Conservation (phyloP, 2,888 invertebrate genomes). For the Parnassius orleans region DNA sequence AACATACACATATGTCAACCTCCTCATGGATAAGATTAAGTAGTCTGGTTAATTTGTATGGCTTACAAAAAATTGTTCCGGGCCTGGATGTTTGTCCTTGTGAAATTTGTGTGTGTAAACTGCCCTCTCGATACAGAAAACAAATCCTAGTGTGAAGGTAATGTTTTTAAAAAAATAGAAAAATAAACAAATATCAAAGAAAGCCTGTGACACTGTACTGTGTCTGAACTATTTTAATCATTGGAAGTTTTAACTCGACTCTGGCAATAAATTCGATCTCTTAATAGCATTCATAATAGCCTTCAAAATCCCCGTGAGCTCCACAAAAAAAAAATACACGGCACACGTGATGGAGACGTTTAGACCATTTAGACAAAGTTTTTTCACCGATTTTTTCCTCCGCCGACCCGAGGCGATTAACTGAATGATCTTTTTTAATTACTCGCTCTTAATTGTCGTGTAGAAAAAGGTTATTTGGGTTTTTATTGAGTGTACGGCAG, state of each 20-base stretch:
- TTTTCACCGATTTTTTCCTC: constrained; percentile 49
- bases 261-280: constrained; percentile 5
- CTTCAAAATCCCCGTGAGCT: constrained; percentile 34
- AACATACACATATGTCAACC: too few species aligned
- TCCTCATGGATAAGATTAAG: too few species aligned
- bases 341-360: constrained; percentile 44
- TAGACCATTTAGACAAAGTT: constrained; percentile 37
- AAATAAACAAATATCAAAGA: too few species aligned
- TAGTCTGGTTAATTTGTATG: too few species aligned
- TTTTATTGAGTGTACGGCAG: constrained; percentile 11
- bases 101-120: too few species aligned
- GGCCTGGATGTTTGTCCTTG: too few species aligned
- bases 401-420: constrained; percentile 48
- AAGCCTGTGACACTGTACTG: too few species aligned
- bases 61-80: too few species aligned
- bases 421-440: constrained; percentile 60
- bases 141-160: too few species aligned
- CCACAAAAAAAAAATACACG: constrained; percentile 41
- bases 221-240: neutral
- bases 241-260: neutral
- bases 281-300: constrained; percentile 27
- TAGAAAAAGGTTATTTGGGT: constrained; percentile 36
- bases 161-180: too few species aligned
- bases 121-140: too few species aligned
- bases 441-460: constrained; percentile 54